These are phyloP conservation scores for Meleagris gallopavo DNA, from an alignment of 2,113 vertebrate species.

Conservation along the genomic window DNA sequence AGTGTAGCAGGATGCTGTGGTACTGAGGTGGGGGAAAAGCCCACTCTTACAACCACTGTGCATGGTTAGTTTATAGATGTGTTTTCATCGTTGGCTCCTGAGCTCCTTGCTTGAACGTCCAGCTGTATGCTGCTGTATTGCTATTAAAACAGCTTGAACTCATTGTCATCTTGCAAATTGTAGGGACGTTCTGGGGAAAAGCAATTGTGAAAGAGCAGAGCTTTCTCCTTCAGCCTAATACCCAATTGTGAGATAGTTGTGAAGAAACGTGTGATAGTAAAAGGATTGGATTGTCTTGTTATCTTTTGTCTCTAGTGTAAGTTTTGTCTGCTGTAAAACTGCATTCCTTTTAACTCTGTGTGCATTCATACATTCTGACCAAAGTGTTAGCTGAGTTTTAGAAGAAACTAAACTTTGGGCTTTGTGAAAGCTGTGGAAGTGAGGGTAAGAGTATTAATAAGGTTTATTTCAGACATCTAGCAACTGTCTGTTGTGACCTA, in stretches of 20 bases:
- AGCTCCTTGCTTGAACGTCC: neutral
- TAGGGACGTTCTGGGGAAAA: neutral
- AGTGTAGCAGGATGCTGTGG: neutral
- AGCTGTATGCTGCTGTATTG: neutral
- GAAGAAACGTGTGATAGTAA: neutral
- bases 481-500: neutral
- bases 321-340: neutral
- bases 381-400: neutral
- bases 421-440: neutral
- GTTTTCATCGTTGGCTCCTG: neutral
- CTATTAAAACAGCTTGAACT: neutral
- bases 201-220: neutral
- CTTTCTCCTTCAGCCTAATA: neutral
- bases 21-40: neutral
- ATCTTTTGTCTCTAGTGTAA: neutral
- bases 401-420: neutral
- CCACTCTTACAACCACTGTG: neutral
- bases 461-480: neutral
- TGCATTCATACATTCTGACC: neutral
- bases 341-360: neutral
- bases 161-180: neutral
- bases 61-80: rapidly evolving
- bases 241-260: neutral
- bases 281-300: neutral
- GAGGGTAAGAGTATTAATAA: neutral